These are phyloP conservation scores for Drosophila quadrilineata DNA, from an alignment of 1,140 invertebrate genomes.

Conservation along the genomic window DNA sequence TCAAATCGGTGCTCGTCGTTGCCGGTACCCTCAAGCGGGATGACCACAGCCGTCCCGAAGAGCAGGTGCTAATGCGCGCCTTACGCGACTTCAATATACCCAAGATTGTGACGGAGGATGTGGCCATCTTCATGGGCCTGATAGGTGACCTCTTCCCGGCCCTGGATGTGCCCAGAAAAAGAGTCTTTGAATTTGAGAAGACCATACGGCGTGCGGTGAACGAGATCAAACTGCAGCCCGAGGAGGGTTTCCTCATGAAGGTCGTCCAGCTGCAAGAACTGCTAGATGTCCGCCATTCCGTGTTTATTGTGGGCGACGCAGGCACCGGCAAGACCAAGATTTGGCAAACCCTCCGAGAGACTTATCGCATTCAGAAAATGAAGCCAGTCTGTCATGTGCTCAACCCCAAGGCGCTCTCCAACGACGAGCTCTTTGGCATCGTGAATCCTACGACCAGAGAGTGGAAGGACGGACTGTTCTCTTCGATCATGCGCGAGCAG, in stretches of 20 bases:
- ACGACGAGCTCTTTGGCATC: conserved; percentile 97
- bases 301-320: conserved; percentile 92
- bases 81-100: conserved; percentile 93
- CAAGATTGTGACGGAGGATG: conserved; percentile 92
- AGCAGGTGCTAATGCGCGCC: conserved; percentile 89
- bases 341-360: conserved; percentile 91
- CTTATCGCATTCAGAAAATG: conserved; percentile 88
- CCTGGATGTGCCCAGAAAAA: conserved; percentile 89
- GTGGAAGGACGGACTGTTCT: conserved; percentile 98
- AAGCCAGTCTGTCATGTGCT: conserved; percentile 94
- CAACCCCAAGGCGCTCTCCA: conserved; percentile 97
- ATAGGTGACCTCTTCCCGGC: conserved; percentile 92
- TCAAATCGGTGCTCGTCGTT: conserved; percentile 97
- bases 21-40: conserved; percentile 87
- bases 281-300: conserved; percentile 93
- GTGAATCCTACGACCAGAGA: conserved; percentile 97
- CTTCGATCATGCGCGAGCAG: conserved; percentile 95
- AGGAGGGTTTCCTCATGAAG: conserved; percentile 91
- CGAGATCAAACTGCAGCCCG: conserved; percentile 91
- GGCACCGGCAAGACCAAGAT: conserved; percentile 93
- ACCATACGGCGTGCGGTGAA: conserved; percentile 86
- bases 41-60: conserved; percentile 85
- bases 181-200: conserved; percentile 90
- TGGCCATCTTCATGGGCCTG: conserved; percentile 92
- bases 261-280: conserved; percentile 93